These are phyloP conservation scores for Macheiramphus alcinus DNA, from an alignment of 2,113 vertebrate species.

Conservation along the genomic window DNA sequence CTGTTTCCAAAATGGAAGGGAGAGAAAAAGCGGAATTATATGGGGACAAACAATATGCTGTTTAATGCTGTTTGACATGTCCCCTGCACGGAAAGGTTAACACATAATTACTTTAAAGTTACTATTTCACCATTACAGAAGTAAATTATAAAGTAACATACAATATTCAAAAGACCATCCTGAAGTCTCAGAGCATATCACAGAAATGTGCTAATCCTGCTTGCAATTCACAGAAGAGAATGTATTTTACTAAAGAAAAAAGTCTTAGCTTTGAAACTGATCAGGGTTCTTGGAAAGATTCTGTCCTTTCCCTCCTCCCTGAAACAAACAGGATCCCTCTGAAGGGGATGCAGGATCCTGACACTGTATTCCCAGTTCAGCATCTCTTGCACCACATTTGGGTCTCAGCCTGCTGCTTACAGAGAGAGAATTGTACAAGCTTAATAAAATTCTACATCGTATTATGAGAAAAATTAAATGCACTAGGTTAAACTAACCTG, in stretches of 20 bases:
- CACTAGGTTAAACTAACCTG: not conserved
- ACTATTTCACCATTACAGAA: not conserved
- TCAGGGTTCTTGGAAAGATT: not conserved
- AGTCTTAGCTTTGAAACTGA: not conserved
- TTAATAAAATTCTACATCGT: not conserved
- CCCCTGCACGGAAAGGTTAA: not conserved
- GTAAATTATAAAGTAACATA: not conserved
- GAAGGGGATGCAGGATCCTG: not conserved
- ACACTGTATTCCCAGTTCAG: not conserved
- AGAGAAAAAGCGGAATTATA: not conserved
- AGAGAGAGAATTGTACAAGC: not conserved
- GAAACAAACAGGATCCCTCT: not conserved
- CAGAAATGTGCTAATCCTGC: not conserved
- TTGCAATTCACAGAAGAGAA: not conserved
- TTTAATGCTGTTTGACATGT: too few species aligned
- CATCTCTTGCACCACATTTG: not conserved
- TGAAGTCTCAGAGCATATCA: not conserved
- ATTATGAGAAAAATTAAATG: not conserved
- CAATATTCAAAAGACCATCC: not conserved
- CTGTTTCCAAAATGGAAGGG: conserved; percentile 62
- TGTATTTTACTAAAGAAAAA: not conserved
- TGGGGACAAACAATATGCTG: not conserved
- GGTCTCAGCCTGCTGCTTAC: not conserved
- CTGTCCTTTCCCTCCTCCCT: not conserved
- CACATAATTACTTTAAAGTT: not conserved